A percentile compares a stretch with the other conserved stretches of the same genome.
These are phyloP conservation scores for Palythoa caribaeorum DNA, from an alignment of 92 coral and sea anemone species.

Conservation along the genomic window DNA sequence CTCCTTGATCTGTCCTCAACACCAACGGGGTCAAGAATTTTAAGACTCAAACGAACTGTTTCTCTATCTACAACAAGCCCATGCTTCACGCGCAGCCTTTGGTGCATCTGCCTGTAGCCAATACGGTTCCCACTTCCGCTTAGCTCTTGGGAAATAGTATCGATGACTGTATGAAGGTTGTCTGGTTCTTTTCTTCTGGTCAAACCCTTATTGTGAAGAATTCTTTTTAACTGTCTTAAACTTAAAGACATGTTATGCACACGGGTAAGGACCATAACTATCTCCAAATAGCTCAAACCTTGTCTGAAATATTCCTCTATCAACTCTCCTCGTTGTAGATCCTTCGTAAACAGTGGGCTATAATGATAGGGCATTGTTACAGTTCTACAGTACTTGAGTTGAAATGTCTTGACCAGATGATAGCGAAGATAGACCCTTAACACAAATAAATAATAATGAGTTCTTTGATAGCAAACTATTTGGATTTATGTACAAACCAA, in stretches of 20 bases:
- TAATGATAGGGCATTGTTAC: no score
- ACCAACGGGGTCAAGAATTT: conserved; percentile 21
- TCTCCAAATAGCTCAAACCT: no score
- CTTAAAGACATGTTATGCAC: not conserved
- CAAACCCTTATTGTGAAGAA: conserved; percentile 33
- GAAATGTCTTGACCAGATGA: no score
- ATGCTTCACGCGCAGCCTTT: conserved; percentile 20
- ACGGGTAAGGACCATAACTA: no score
- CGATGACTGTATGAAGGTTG: conserved; percentile 21
- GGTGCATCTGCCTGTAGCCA: conserved; percentile 53
- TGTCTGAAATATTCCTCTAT: no score
- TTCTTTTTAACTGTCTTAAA: conserved; percentile 38
- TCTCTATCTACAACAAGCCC: conserved; percentile 16
- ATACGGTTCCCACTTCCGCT: conserved; percentile 27
- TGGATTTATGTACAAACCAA: no score
- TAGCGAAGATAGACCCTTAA: no score
- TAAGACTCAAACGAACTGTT: conserved; percentile 11
- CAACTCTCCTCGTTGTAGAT: no score
- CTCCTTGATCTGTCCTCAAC: conserved; percentile 12
- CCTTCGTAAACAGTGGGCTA: no score
- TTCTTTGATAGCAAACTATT: no score
- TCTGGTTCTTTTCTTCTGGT: conserved; percentile 34
- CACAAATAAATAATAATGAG: no score
- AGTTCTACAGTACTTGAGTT: no score
- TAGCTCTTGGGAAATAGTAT: conserved; percentile 34